A percentile compares a stretch with the other conserved stretches of the same genome.
Conservation (phyloP, 2,797 vertebrate genomes). For the Chelon auratus region DNA sequence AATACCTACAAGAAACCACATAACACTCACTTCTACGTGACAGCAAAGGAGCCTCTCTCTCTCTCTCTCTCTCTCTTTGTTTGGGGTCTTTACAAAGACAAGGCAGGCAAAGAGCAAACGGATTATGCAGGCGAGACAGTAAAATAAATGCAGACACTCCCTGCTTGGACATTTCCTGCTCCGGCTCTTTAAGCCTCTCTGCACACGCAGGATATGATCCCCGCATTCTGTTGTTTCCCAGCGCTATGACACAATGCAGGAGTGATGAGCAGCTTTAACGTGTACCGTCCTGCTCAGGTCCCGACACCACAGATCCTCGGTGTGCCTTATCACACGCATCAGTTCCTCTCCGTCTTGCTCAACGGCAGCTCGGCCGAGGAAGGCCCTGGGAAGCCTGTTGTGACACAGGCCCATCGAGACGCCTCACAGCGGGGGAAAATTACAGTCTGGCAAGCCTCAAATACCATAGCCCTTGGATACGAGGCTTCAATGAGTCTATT, state of each 20-base stretch:
- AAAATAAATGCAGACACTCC: slow-evolving; percentile 35
- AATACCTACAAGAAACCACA: slow-evolving; percentile 35
- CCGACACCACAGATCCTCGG: slow-evolving; percentile 1
- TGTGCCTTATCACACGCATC: slow-evolving; percentile 43
- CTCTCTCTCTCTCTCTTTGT: slow-evolving; percentile 39
- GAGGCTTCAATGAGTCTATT: slow-evolving; percentile 26
- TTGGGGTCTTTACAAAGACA: slow-evolving; percentile 44
- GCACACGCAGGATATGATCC: not conserved
- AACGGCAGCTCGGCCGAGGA: slow-evolving; percentile 43
- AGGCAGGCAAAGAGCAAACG: slow-evolving; percentile 34
- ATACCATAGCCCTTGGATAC: slow-evolving; percentile 51
- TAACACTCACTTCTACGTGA: slow-evolving; percentile 26
- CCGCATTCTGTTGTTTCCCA: slow-evolving; percentile 15
- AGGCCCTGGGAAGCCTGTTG: slow-evolving; percentile 51
- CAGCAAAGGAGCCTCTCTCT: slow-evolving; percentile 43
- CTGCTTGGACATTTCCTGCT: slow-evolving; percentile 15
- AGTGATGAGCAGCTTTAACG: slow-evolving; percentile 19
- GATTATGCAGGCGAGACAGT: not conserved
- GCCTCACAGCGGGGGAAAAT: slow-evolving; percentile 42
- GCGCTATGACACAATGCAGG: slow-evolving; percentile 6
- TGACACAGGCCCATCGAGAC: slow-evolving; percentile 52
- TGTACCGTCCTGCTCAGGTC: slow-evolving; percentile 33
- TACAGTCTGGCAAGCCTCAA: slow-evolving; percentile 42
- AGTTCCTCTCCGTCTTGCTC: slow-evolving; percentile 43
- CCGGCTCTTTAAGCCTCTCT: slow-evolving; percentile 1